Evolutionary conservation across 2,113 vertebrate species (phyloP), one percentile per base, ranked within the genome.

Genomic region (Benitochromis conjunctus): DNA sequence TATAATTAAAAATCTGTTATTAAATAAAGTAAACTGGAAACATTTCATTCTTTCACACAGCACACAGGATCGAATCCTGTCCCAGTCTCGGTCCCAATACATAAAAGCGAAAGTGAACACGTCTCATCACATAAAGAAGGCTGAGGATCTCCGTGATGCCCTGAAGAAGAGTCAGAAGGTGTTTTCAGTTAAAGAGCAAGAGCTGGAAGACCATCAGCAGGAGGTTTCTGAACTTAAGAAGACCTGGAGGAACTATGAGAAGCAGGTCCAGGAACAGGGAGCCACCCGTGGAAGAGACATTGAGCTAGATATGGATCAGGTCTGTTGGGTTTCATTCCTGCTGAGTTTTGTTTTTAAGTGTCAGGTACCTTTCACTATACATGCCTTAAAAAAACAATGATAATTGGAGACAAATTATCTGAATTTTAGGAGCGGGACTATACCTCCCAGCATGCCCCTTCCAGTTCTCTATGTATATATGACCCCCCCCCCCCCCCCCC

Each of bases 91-190:
- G 76, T 78, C 97, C 11, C 96, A 97, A 24, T 99, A 97, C 85
- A 96, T 98, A 94, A 99, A 97, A 95, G 97, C 97, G 78, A 99
- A 97, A 91, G 98, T 98, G 69, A 99, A 98, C 69, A 97, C 97
- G 13, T 94, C 96, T 62, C 95, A 99, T 90, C 97, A 97, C 82
- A 85, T 95, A 29, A 97, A 97, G 91, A 99, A 98, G 96, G 93
- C 95, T 12, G 96, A 97, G 54, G 91, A 92, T 29, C 85, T 89
- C 26, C 94, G 92, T 36, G 86, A 91, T 16, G 86, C 92, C 19
- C 86, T 98, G 83, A 95, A 88, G 84, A 97, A 97, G 78, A 94
- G 83, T 64, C 94, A 96, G 85, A 97, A 94, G 82, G 91, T 89
- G 51, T 87, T 94, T 83, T 81, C 91, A 62, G 93, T 94, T 6